Percentiles rank a stretch among this genome's conserved stretches.
Evolutionary conservation across 2,113 vertebrate genomes (phyloP).

Genomic region (Tupaia tana): DNA sequence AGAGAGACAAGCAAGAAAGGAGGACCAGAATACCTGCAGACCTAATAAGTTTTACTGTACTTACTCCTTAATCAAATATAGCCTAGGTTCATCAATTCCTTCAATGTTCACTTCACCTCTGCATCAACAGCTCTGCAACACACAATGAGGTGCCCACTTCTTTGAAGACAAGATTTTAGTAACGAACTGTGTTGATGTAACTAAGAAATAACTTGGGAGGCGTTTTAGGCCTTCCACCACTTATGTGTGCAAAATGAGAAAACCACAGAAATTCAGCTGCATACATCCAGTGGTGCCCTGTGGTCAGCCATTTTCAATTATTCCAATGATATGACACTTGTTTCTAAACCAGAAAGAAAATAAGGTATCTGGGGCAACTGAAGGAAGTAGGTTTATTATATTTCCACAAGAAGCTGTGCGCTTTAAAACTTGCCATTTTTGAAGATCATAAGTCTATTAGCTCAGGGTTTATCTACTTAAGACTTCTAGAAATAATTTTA

Average conservation of each 20-base stretch:
- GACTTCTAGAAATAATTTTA: background rate
- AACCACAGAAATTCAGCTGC: background rate
- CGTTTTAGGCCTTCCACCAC: background rate
- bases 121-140: slow-evolving; percentile 30
- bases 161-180: slow-evolving; percentile 13
- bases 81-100: background rate
- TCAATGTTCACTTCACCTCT: background rate
- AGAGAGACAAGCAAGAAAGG: background rate
- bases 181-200: background rate
- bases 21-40: background rate
- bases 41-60: background rate
- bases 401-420: slow-evolving; percentile 11
- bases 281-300: background rate
- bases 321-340: background rate
- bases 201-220: background rate
- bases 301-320: slow-evolving; percentile 5
- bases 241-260: slow-evolving; percentile 37
- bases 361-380: background rate
- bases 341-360: slow-evolving; percentile 44
- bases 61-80: slow-evolving; percentile 20
- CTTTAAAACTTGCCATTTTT: background rate
- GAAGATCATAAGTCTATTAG: slow-evolving; percentile 35
- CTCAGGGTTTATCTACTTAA: background rate
- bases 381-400: background rate
- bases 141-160: background rate